These are phyloP conservation scores for Nyctibius grandis DNA, from an alignment of 2,797 vertebrate species.

Conservation along the genomic window DNA sequence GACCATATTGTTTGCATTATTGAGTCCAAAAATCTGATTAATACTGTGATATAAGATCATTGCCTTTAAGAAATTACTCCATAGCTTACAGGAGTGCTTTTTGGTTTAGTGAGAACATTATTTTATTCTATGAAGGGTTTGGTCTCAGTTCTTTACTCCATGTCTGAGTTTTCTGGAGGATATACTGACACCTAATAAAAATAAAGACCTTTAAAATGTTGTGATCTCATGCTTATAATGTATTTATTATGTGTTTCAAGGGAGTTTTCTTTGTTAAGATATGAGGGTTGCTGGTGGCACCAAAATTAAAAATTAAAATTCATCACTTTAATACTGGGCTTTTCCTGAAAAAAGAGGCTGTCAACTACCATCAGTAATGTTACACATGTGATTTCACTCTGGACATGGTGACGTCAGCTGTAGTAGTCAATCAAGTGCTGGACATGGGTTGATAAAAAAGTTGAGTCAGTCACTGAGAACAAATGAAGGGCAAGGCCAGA, in stretches of 20 bases:
- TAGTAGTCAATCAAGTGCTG: background rate
- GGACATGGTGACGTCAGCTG: background rate
- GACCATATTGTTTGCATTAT: background rate
- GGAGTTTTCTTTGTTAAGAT: background rate
- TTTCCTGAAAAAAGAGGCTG: background rate
- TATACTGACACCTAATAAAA: background rate
- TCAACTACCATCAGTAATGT: background rate
- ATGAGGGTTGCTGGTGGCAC: background rate
- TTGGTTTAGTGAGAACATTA: background rate
- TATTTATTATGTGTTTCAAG: background rate
- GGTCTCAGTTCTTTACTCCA: background rate
- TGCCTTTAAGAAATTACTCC: background rate
- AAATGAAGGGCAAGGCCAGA: background rate
- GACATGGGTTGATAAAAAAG: background rate
- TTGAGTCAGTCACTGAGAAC: background rate
- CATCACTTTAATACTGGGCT: background rate
- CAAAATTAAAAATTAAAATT: background rate
- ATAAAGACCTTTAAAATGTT: background rate
- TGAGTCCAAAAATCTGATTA: background rate
- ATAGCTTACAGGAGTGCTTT: background rate
- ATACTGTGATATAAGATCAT: background rate
- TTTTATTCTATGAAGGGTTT: background rate
- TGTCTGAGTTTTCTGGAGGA: background rate
- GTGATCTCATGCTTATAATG: background rate
- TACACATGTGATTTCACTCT: background rate